Evolutionary conservation across 2,888 invertebrate species (phyloP).

Genomic region (Lomographa bimaculata): DNA sequence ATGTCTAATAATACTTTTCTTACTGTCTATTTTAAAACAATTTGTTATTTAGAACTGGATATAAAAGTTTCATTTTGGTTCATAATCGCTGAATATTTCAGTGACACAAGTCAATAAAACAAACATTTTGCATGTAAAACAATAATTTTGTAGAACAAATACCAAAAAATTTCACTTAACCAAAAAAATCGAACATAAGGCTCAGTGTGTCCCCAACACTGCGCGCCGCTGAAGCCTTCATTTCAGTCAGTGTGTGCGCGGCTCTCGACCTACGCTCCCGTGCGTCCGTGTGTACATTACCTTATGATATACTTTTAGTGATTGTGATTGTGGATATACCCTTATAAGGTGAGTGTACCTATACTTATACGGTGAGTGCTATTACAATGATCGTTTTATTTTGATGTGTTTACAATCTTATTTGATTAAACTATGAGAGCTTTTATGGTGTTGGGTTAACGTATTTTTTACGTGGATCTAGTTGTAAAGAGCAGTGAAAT

Average conservation of each 20-base stretch:
- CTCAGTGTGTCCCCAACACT: slow-evolving; percentile 20
- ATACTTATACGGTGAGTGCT: slow-evolving; percentile 16
- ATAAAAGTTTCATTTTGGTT: no score
- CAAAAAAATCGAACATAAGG: slow-evolving; percentile 11
- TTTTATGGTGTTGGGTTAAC: neutral
- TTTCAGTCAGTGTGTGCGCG: slow-evolving; percentile 45
- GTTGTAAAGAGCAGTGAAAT: no score
- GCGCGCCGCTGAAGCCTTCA: slow-evolving; percentile 38
- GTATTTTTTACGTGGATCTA: no score
- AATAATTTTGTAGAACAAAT: no score
- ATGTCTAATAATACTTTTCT: no score
- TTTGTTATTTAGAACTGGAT: no score
- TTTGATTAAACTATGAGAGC: slow-evolving; percentile 6
- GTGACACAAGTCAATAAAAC: no score
- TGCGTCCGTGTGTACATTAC: slow-evolving; percentile 29
- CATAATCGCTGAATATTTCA: no score
- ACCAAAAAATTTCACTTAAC: no score
- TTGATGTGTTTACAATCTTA: neutral
- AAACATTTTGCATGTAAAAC: no score
- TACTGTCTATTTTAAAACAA: no score
- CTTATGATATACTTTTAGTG: slow-evolving; percentile 15
- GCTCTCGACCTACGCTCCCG: slow-evolving; percentile 34
- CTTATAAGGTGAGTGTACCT: slow-evolving; percentile 21
- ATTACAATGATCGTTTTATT: slow-evolving; percentile 7
- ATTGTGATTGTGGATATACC: slow-evolving; percentile 29